Base-by-base conservation (phyloP, 2,888 invertebrate species). In the Coenonympha arcania region DNA sequence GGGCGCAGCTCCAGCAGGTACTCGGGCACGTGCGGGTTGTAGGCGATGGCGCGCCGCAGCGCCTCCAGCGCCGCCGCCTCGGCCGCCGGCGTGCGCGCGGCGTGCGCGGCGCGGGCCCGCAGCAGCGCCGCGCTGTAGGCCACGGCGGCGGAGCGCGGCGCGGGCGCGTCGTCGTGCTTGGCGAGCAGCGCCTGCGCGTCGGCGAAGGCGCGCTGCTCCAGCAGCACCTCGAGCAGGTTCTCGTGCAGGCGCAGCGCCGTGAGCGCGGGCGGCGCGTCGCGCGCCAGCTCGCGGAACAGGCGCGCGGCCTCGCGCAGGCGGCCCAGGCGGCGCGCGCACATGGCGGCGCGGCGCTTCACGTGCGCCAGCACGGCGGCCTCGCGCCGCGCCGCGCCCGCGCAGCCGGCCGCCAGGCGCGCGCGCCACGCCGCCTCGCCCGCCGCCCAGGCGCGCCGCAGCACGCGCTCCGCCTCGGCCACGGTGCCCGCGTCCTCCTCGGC, bases 11-110 rank as follows among this genome's bases (percentile, higher is more conserved):
- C 98, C 69, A 98, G 83, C 63, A 98, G 88, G 88, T 98, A 98
- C 87, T 96, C 96, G 48, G 98, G 96, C 69, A 98, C 98, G 86
- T 98, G 96, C 51, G 99, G 98, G 89, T 99, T 99, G 82, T 96
- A 98, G 79, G 97, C 98, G 39, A 99, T 96, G 6, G 98, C 98
- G 49, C 48, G 41, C 20, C 49, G 57, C 47, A 54, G 18, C 24
- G 62, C 65, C 80, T 97, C 96, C 0, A 96, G 94, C 1, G 98
- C 98, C 61, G 93, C 92, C 91, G 94, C 93, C 79, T 98, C 98
- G 11, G 95, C 92, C 93, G 50, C 95, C 95, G 51, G 81, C 3
- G 95, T 95, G 64, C 94, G 85, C 79, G 95, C 95, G 45, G 92
- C 89, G 63, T 98, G 89, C 11, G 96, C 96, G 45, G 92, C 89